Evolutionary conservation across 1,140 invertebrate species (phyloP), one percentile per base, ranked within the genome.

Genomic region (Scaptomyza graminum): DNA sequence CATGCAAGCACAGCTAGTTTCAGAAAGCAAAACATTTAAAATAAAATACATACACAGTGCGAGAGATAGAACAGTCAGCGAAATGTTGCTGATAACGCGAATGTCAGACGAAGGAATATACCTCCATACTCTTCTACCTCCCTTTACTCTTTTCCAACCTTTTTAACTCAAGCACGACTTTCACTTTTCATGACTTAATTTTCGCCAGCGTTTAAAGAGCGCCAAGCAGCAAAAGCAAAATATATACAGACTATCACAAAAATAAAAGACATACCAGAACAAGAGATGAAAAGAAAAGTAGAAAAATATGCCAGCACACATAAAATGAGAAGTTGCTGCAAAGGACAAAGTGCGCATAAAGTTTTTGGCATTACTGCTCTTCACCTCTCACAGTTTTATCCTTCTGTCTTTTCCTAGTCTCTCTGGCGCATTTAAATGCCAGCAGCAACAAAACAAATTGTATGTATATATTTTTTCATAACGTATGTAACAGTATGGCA

Each of bases 181-280:
- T 77, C 61, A 65, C 75, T 77, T 77, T 77, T 61, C 65, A 70
- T 74, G 75, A 74, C 75, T 74, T 77, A 51, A 74, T 77, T 77
- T 74, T 74, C 66, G 47, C 46, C 39, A 31, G 65, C 59, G 54
- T 37, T 74, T 70, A 55, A 76, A 41, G 54, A 54, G 63, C 55
- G 46, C 55, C 52, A 16, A 63, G 64, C 64, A 47, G 55, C 52
- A 18, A 63, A 59, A 59, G 46, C 63, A 74, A 74, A 74, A 67
- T 68, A 68, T 55, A 68, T 68, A 68, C 64, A 67, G 18, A 22
- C 2, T 3, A 22, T 22, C 56, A 67, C 55, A 54, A 59, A 51
- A 44, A 22, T 37, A 56, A 37, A 25, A 5, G 64, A 66, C 34
- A 22, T 15, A 63, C 28, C 56, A 55, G 34, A 56, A 54, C 31